Percentiles rank a stretch among this genome's conserved stretches.
Evolutionary conservation across 2,113 vertebrate species (phyloP).

Genomic region (Paralichthys olivaceus): DNA sequence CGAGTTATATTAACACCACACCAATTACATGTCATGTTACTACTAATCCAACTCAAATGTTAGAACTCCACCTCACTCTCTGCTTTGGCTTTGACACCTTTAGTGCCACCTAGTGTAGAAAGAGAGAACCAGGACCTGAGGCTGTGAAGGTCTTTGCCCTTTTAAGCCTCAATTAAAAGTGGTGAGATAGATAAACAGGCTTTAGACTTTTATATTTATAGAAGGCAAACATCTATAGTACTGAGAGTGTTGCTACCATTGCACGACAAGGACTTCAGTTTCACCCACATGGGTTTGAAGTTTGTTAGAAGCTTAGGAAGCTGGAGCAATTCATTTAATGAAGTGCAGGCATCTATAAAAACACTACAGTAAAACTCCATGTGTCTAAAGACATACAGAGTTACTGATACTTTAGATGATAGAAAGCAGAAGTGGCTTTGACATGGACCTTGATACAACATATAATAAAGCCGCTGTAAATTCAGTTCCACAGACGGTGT

Average conservation of each 20-base stretch:
- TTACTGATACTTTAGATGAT: background rate
- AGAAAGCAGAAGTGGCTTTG: slow-evolving; percentile 11
- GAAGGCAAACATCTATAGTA: background rate
- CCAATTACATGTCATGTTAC: slow-evolving; percentile 12
- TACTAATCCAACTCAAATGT: slow-evolving; percentile 7
- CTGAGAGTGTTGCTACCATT: background rate
- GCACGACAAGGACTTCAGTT: background rate
- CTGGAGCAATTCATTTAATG: background rate
- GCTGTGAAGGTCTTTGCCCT: background rate
- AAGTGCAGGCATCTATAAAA: slow-evolving; percentile 11
- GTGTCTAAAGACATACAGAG: background rate
- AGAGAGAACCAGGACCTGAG: background rate
- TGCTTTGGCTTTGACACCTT: background rate
- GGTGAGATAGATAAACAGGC: background rate
- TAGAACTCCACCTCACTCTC: background rate
- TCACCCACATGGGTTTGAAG: background rate
- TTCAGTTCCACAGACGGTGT: background rate
- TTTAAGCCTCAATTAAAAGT: background rate
- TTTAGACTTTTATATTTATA: background rate
- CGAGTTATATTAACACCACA: background rate
- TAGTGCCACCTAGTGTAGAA: slow-evolving; percentile 65
- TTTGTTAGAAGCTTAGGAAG: background rate
- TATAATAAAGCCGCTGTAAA: slow-evolving; percentile 2
- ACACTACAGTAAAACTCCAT: background rate
- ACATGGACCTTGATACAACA: background rate